Conservation (phyloP, 1,140 invertebrate species). For the Drosophila funebris region DNA sequence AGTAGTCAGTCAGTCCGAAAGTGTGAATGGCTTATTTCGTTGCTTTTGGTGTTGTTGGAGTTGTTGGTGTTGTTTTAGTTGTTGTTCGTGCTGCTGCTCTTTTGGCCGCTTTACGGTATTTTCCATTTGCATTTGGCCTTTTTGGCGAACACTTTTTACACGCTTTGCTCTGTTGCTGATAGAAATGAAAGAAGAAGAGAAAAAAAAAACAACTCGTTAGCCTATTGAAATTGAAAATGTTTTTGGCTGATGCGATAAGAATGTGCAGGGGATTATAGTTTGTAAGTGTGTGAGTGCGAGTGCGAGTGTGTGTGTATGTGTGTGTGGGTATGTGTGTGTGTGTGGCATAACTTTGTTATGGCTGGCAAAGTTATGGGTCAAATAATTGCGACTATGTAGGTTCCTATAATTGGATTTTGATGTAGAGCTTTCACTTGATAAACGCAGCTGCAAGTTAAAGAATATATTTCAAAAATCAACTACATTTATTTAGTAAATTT, state of each 20-base stretch:
- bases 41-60: constrained; percentile 36
- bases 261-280: constrained; percentile 43
- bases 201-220: constrained; percentile 61
- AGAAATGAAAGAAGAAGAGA: constrained; percentile 27
- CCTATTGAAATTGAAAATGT: constrained; percentile 77
- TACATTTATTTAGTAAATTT: too few relatives aligned
- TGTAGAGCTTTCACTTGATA: constrained; percentile 22
- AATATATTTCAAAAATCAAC: not conserved
- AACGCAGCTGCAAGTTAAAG: constrained; percentile 6
- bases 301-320: not conserved
- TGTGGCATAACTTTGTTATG: constrained; percentile 32
- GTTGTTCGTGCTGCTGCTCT: constrained; percentile 32
- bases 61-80: constrained; percentile 7
- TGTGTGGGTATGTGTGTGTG: constrained; percentile 5
- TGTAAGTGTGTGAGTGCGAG: not conserved
- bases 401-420: constrained; percentile 49
- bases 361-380: constrained; percentile 43
- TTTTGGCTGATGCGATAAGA: constrained; percentile 68
- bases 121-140: constrained; percentile 75
- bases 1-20: constrained; percentile 22
- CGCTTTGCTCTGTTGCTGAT: constrained; percentile 40
- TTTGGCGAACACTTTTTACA: constrained; percentile 65
- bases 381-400: constrained; percentile 36
- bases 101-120: constrained; percentile 63
- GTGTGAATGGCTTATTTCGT: constrained; percentile 76